These are phyloP conservation scores for Lysiphlebus fabarum DNA, from an alignment of 1,140 invertebrate genomes.

Conservation along the genomic window DNA sequence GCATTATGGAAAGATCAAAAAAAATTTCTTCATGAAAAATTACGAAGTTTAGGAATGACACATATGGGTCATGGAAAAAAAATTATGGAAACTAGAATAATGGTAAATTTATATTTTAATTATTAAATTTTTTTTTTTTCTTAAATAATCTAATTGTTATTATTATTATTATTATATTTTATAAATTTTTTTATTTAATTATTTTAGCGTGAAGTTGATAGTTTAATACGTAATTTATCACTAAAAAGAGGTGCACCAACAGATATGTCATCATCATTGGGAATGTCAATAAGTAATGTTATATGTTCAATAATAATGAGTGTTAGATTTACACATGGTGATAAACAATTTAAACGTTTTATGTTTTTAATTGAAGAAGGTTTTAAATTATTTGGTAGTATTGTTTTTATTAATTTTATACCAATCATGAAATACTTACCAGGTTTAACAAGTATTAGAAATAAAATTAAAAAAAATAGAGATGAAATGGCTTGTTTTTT, in stretches of 20 bases:
- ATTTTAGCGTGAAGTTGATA: conserved; percentile 76
- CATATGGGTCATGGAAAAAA: conserved; percentile 74
- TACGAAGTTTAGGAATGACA: conserved; percentile 88
- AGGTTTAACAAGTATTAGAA: conserved; percentile 65
- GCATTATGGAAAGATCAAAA: conserved; percentile 89
- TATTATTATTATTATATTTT: neutral
- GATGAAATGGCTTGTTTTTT: conserved; percentile 81
- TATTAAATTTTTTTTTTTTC: conserved; percentile 10
- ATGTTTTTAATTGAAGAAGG: conserved; percentile 85
- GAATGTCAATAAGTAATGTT: conserved; percentile 84
- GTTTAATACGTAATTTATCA: conserved; percentile 65
- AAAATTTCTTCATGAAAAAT: conserved; percentile 82
- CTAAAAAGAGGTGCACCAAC: conserved; percentile 62
- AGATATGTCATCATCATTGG: conserved; percentile 69
- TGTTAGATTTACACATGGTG: conserved; percentile 74
- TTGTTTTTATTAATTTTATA: conserved; percentile 66
- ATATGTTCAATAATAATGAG: conserved; percentile 90
- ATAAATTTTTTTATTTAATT: conserved; percentile 34
- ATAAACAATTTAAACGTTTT: conserved; percentile 72
- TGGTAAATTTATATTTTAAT: conserved; percentile 58
- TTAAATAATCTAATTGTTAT: too few relatives aligned
- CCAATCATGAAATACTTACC: conserved; percentile 73
- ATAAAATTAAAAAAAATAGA: conserved; percentile 78
- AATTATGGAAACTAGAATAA: conserved; percentile 81
- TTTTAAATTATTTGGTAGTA: conserved; percentile 75